phyloP scores from a whole-genome alignment of 2,797 vertebrate genomes.

The Coranthus polyacanthus region DNA sequence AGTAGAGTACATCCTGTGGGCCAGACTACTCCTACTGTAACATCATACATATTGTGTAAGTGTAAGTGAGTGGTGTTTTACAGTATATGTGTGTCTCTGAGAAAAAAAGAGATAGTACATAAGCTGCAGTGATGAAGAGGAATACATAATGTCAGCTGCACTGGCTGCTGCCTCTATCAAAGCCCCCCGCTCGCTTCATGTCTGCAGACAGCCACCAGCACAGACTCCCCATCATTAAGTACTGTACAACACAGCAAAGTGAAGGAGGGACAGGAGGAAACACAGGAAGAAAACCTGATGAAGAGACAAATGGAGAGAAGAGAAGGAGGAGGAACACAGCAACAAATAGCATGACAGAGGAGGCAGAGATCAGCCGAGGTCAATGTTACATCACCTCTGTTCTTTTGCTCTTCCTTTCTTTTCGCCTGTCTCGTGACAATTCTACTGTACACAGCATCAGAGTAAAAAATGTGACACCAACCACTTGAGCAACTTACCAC shows the following conservation, averaged over 20 bases:
- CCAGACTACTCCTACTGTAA: no score
- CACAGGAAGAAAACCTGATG: slow-evolving; percentile 8
- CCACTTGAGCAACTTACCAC: slow-evolving; percentile 28
- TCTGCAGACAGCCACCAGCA: slow-evolving; percentile 63
- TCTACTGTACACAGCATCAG: neutral
- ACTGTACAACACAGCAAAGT: slow-evolving; percentile 33
- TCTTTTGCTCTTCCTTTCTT: neutral
- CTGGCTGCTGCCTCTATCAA: slow-evolving; percentile 64
- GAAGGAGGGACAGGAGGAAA: slow-evolving; percentile 11
- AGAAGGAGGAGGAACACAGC: neutral
- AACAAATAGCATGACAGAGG: neutral
- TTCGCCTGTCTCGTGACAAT: neutral
- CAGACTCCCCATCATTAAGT: slow-evolving; percentile 61
- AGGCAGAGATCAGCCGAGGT: slow-evolving; percentile 15
- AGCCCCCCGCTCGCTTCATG: slow-evolving; percentile 57
- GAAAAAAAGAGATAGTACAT: slow-evolving; percentile 30
- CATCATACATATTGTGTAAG: no score
- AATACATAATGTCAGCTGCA: slow-evolving; percentile 66
- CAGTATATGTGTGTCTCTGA: slow-evolving; percentile 21
- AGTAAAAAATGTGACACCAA: slow-evolving; percentile 13
- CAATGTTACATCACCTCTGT: neutral
- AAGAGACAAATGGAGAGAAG: slow-evolving; percentile 24
- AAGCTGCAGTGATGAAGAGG: slow-evolving; percentile 67
- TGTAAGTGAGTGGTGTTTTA: slow-evolving; percentile 23
- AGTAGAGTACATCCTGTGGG: no score